phyloP scores from a whole-genome alignment of 2,113 vertebrate species.

The Crotalus helleri region DNA sequence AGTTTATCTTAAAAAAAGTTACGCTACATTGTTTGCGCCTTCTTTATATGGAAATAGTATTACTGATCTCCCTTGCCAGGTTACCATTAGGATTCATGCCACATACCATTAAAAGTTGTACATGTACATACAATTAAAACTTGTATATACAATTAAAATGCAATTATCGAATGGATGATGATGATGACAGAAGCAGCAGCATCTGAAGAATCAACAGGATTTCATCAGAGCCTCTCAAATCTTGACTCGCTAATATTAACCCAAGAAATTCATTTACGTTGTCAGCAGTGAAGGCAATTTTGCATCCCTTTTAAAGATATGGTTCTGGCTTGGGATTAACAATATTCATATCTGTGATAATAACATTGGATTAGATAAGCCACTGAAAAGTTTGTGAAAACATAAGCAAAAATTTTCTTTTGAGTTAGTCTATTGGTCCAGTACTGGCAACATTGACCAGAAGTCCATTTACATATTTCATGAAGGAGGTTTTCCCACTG shows the following conservation, averaged over 20 bases:
- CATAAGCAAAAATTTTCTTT: not conserved
- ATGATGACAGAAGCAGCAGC: too few species aligned
- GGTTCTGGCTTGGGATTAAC: not conserved
- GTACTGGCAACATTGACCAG: not conserved
- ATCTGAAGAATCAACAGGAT: not conserved
- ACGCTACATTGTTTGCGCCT: not conserved
- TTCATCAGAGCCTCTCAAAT: not conserved
- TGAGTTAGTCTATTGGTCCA: not conserved
- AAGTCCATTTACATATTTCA: not conserved
- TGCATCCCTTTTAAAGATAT: not conserved
- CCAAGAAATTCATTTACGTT: too few species aligned
- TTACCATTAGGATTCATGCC: not conserved
- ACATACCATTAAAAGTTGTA: not conserved
- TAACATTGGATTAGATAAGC: not conserved
- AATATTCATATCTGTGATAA: not conserved
- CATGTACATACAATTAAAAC: not conserved
- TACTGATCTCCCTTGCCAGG: not conserved
- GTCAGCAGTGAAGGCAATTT: not conserved
- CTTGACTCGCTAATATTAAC: not conserved
- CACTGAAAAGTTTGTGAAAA: not conserved
- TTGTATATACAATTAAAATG: not conserved
- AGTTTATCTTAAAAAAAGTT: not conserved
- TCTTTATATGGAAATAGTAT: not conserved
- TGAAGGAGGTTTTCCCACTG: not conserved
- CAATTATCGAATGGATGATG: not conserved